A percentile compares a stretch with the other conserved stretches of the same genome.
phyloP scores from a whole-genome alignment of 2,113 vertebrate genomes.

The Cheirogaleus medius region DNA sequence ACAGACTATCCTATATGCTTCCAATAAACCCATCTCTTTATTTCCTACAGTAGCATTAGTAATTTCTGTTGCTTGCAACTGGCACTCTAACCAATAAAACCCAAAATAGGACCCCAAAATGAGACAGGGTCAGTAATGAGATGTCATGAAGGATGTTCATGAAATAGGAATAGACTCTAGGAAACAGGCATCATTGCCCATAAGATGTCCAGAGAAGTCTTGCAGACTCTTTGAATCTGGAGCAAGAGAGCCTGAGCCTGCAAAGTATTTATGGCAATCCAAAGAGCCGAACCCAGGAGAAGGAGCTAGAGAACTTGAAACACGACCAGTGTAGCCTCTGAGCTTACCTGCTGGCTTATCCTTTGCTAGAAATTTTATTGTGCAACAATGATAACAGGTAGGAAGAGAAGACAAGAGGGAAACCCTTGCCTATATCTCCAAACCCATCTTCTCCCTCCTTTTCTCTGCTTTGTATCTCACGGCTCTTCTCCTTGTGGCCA shows the following conservation, averaged over 20 bases:
- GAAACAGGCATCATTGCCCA: fast-evolving
- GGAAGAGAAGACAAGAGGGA: background rate
- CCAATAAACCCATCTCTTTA: background rate
- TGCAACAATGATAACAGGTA: background rate
- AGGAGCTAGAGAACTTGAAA: background rate
- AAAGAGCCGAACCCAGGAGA: background rate
- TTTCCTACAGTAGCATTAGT: background rate
- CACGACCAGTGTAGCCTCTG: background rate
- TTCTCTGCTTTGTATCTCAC: fast-evolving
- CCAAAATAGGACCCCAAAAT: background rate
- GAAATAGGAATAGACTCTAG: background rate
- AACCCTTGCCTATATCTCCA: background rate
- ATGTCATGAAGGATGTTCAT: background rate
- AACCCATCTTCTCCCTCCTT: background rate
- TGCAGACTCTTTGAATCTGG: background rate
- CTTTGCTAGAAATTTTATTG: background rate
- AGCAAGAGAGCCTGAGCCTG: background rate
- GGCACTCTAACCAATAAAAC: background rate
- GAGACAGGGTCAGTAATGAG: background rate
- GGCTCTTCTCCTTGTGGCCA: background rate
- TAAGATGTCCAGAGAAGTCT: background rate
- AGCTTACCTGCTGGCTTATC: background rate
- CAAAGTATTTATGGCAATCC: no score
- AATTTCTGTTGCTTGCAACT: background rate
- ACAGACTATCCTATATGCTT: background rate